These are phyloP conservation scores for Drosophila incognita DNA, from an alignment of 2,888 invertebrate genomes.

Conservation along the genomic window DNA sequence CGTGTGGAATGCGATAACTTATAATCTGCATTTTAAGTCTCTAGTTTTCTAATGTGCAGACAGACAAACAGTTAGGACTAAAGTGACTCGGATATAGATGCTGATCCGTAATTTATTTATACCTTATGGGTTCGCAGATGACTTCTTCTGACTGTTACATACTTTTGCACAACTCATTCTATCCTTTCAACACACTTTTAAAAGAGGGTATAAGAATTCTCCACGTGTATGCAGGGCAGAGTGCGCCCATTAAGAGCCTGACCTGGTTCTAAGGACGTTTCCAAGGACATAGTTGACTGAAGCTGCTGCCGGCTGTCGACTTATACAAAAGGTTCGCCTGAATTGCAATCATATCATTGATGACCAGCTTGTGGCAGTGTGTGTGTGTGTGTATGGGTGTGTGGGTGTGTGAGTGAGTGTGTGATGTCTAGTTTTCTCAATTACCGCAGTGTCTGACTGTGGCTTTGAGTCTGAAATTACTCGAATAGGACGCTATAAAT, in stretches of 20 bases:
- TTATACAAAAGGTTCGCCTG: conserved; percentile 6
- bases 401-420: not conserved
- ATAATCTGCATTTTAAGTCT: no score
- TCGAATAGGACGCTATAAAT: conserved; percentile 43
- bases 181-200: not conserved
- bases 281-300: conserved; percentile 35
- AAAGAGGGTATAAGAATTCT: not conserved
- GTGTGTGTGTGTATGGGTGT: not conserved
- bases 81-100: not conserved
- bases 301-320: conserved; percentile 19
- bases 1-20: not conserved
- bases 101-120: not conserved
- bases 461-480: conserved; percentile 43
- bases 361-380: not conserved
- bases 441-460: conserved; percentile 27
- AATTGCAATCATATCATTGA: conserved; percentile 41
- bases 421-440: conserved; percentile 42
- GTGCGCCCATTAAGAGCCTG: conserved; percentile 10
- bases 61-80: not conserved
- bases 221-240: not conserved
- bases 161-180: not conserved
- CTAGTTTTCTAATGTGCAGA: no score
- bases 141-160: not conserved
- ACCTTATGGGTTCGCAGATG: not conserved
- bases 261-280: conserved; percentile 26